Conservation (phyloP, 2,888 invertebrate genomes). For the Cephus nigrinus region DNA sequence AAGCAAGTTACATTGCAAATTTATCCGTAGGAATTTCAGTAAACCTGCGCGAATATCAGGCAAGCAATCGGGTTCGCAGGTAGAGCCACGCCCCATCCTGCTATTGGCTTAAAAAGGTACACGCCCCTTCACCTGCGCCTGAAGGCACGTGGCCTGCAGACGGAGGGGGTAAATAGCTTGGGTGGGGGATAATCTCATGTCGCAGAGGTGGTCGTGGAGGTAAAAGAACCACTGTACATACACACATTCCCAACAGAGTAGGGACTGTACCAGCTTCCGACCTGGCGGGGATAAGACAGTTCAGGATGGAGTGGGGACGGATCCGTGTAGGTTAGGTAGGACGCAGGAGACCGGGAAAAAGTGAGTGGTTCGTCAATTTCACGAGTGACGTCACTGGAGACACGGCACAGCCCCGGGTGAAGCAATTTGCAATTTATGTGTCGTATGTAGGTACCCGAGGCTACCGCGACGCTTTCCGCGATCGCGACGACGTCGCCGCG, state of each 20-base stretch:
- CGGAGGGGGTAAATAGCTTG: constrained; percentile 22
- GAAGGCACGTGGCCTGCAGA: background rate
- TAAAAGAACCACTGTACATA: too few relatives aligned
- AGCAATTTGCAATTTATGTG: constrained; percentile 14
- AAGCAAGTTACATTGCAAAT: background rate
- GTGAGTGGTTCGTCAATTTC: too few relatives aligned
- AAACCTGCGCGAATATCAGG: constrained; percentile 44
- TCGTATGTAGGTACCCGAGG: background rate
- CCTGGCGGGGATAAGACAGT: too few relatives aligned
- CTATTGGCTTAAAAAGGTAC: constrained; percentile 57
- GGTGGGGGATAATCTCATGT: constrained; percentile 44
- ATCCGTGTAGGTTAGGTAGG: too few relatives aligned
- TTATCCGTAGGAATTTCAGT: constrained; percentile 9
- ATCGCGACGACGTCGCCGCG: too few relatives aligned
- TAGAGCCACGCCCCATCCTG: constrained; percentile 56
- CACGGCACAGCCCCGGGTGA: constrained; percentile 50
- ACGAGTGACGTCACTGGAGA: constrained; percentile 54
- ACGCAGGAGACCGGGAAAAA: too few relatives aligned
- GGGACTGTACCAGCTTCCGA: too few relatives aligned
- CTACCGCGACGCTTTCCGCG: too few relatives aligned
- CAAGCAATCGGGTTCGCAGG: constrained; percentile 54
- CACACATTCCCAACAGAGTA: too few relatives aligned
- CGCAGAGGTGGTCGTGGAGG: too few relatives aligned
- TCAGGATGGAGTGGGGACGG: constrained; percentile 10
- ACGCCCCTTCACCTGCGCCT: constrained; percentile 60